Evolutionary conservation across 2,113 vertebrate genomes (phyloP), one percentile per base, ranked within the genome.

Genomic region (Pseudorectes ferrugineus): DNA sequence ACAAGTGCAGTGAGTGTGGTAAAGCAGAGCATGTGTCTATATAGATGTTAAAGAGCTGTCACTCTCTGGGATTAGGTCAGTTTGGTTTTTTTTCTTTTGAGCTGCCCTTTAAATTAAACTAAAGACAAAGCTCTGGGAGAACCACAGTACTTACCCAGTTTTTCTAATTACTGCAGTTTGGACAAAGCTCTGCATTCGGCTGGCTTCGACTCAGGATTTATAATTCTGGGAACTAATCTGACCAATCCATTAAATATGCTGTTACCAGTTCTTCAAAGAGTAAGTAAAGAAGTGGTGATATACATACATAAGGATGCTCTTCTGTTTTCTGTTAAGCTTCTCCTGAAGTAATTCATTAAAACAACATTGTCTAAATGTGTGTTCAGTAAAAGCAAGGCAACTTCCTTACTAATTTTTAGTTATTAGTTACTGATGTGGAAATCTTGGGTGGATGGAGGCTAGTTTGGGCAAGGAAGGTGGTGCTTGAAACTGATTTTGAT

Each of bases 191-290:
- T 99, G 49, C 99, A 99, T 97, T 99, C 99, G 2, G 98, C 99
- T 97, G 99, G 99, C 76, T 98, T 99, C 76, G 97, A 98, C 95
- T 99, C 98, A 19, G 99, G 99, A 80, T 99, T 99, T 96, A 98
- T 99, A 91, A 98, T 99, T 92, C 98, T 99, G 96, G 99, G 99
- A 97, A 98, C 99, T 94, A 99, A 99, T 97, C 95, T 99, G 67
- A 99, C 98, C 83, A 99, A 99, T 96, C 99, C 99, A 42, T 92
- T 99, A 92, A 99, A 99, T 98, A 99, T 99, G 98, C 97, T 99
- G 76, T 96, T 99, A 89, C 98, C 99, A 95, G 88, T 98, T 87
- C 97, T 99, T 65, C 99, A 99, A 92, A 99, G 98, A 71, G 99
- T 99, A 95, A 99, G 99, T 98, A 93, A 70, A 72, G 63, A 67